Conservation (phyloP, 2,113 vertebrate genomes). For the Ammodytes marinus region DNA sequence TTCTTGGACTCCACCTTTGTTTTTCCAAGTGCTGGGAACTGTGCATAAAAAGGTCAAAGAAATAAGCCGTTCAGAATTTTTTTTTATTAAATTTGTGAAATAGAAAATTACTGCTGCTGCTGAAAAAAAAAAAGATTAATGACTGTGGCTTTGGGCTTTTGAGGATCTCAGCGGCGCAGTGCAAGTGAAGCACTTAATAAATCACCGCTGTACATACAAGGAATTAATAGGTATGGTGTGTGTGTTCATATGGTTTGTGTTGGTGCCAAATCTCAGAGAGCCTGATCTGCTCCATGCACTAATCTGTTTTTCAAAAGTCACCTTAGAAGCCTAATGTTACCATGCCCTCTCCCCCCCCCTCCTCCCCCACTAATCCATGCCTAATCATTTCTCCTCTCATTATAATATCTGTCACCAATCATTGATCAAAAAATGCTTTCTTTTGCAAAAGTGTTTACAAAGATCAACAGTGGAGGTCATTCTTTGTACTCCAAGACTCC, state of each 20-base stretch:
- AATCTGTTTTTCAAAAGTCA: constrained; percentile 77
- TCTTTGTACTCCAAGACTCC: too few species aligned
- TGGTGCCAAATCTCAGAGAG: constrained; percentile 77
- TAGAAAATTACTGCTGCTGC: constrained; percentile 85
- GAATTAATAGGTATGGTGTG: constrained; percentile 78
- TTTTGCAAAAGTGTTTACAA: too few species aligned
- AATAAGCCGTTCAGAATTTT: constrained; percentile 67
- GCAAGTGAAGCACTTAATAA: constrained; percentile 88
- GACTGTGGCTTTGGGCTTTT: constrained; percentile 82
- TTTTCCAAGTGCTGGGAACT: constrained; percentile 85
- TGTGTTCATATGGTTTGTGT: constrained; percentile 77
- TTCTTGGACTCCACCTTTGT: constrained; percentile 85
- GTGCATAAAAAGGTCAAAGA: constrained; percentile 83
- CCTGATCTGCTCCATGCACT: constrained; percentile 67
- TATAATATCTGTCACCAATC: neutral
- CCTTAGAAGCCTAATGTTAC: constrained; percentile 40
- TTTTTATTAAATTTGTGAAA: constrained; percentile 85
- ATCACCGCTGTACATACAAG: constrained; percentile 85
- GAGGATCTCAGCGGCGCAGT: constrained; percentile 80
- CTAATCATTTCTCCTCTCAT: neutral
- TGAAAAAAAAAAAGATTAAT: constrained; percentile 86
- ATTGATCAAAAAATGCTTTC: too few species aligned
- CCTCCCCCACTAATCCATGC: constrained; percentile 1
- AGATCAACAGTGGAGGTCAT: too few species aligned
- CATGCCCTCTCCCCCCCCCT: neutral